A percentile compares a stretch with the other conserved stretches of the same genome.
phyloP scores from a whole-genome alignment of 2,888 invertebrate genomes.

The Pachydiplax longipennis region DNA sequence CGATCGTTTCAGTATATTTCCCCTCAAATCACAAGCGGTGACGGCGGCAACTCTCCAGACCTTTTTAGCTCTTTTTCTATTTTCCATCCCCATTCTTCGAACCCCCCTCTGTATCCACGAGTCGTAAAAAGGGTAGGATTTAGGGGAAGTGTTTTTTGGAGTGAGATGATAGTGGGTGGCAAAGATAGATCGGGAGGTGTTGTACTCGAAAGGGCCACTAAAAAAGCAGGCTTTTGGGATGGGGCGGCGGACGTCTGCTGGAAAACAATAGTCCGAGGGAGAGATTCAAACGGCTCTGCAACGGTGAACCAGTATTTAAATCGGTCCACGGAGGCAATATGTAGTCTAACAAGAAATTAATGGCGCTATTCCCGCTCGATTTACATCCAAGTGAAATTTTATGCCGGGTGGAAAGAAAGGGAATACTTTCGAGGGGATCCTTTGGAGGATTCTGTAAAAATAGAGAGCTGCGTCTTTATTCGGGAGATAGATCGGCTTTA shows the following conservation, averaged over 20 bases:
- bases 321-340: too few relatives aligned
- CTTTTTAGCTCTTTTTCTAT: neutral
- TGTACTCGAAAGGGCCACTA: neutral
- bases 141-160: neutral
- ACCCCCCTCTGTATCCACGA: neutral
- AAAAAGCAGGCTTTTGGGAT: neutral
- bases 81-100: neutral
- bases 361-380: too few relatives aligned
- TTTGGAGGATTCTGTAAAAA: too few relatives aligned
- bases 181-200: neutral
- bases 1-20: neutral
- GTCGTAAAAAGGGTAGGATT: neutral
- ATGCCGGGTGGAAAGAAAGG: too few relatives aligned
- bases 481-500: too few relatives aligned
- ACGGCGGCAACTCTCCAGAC: neutral
- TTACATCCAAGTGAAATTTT: too few relatives aligned
- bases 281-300: too few relatives aligned
- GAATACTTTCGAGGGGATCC: too few relatives aligned
- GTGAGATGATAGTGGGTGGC: neutral
- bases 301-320: too few relatives aligned
- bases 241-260: neutral
- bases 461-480: too few relatives aligned
- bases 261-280: too few relatives aligned
- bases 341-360: too few relatives aligned
- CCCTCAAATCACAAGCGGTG: neutral